phyloP scores from a whole-genome alignment of 2,113 vertebrate species.

The Odobenus rosmarus region DNA sequence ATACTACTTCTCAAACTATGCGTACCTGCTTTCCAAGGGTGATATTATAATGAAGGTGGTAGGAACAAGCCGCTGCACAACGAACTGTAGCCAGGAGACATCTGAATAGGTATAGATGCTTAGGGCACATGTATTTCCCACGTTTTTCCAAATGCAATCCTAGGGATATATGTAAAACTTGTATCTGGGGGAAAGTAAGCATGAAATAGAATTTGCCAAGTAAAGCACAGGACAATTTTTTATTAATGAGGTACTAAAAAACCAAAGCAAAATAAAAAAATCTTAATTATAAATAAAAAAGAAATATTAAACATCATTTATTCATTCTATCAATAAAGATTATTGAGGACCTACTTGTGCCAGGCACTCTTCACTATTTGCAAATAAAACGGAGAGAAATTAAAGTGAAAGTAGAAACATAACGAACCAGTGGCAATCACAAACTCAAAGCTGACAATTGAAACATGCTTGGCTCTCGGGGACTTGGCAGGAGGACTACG shows the following conservation, averaged over 20 bases:
- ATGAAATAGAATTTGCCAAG: conserved; percentile 13
- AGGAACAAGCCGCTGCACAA: background rate
- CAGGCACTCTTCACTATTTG: background rate
- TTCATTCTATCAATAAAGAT: background rate
- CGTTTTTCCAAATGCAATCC: background rate
- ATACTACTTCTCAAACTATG: conserved; percentile 67
- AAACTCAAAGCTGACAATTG: background rate
- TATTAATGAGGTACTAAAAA: background rate
- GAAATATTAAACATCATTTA: background rate
- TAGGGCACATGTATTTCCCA: background rate
- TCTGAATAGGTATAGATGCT: background rate
- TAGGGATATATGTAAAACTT: background rate
- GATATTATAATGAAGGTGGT: background rate
- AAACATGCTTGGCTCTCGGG: background rate
- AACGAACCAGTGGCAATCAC: background rate
- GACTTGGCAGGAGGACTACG: background rate
- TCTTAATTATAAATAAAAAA: background rate
- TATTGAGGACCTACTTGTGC: background rate
- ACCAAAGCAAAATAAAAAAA: background rate
- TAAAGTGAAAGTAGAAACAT: conserved; percentile 8
- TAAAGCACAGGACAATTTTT: background rate
- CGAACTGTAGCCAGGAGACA: background rate
- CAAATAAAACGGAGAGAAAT: conserved; percentile 18
- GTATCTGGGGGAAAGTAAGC: background rate
- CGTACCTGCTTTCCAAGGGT: conserved; percentile 41